phyloP scores from a whole-genome alignment of 2,888 invertebrate genomes.

The Agrilus mali region DNA sequence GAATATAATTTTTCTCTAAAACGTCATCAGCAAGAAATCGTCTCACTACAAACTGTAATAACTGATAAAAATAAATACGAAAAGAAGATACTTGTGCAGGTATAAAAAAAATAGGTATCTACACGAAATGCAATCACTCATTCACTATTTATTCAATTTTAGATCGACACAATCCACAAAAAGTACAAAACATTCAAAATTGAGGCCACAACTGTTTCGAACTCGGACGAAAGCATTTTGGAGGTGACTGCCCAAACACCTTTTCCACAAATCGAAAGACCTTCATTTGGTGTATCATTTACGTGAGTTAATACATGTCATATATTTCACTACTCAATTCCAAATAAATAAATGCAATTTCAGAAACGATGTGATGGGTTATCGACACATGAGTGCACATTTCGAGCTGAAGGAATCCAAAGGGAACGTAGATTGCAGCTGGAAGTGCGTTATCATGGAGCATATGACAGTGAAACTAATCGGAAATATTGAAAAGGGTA shows the following conservation, averaged over 20 bases:
- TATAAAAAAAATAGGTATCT: no score
- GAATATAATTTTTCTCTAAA: no score
- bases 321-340: constrained; percentile 3
- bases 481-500: constrained; percentile 31
- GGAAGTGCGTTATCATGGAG: constrained; percentile 41
- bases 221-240: constrained; percentile 19
- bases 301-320: constrained; percentile 15
- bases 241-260: constrained; percentile 26
- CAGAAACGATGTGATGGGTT: no score
- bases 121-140: no score
- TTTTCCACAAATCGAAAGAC: constrained; percentile 27
- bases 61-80: no score
- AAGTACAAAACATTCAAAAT: constrained; percentile 23
- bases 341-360: not conserved
- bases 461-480: constrained; percentile 38
- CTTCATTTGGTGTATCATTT: constrained; percentile 21
- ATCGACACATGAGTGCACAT: constrained; percentile 21
- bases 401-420: constrained; percentile 34
- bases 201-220: constrained; percentile 21
- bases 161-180: constrained; percentile 28
- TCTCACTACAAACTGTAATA: no score
- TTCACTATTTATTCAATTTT: constrained; percentile 12
- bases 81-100: constrained; percentile 6
- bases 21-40: no score
- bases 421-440: constrained; percentile 35